Evolutionary conservation across 1,140 invertebrate species (phyloP).

Genomic region (Lasioglossum baleicum): DNA sequence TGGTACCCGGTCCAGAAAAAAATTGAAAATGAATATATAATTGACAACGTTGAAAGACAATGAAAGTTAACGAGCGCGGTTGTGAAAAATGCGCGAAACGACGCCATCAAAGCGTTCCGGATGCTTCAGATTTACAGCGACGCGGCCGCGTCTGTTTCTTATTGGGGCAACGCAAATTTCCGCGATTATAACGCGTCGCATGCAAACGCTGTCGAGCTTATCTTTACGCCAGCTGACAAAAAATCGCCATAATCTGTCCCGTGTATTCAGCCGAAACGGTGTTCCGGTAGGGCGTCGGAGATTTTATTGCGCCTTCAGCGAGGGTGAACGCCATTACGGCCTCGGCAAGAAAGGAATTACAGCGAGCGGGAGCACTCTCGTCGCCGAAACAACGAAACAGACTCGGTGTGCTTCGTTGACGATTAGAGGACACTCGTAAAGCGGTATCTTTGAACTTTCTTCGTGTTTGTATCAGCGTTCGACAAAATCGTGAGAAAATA

Average conservation of each 20-base stretch:
- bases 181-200: not conserved
- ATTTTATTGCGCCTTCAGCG: constrained; percentile 54
- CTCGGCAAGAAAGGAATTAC: constrained; percentile 36
- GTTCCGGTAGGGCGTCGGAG: constrained; percentile 9
- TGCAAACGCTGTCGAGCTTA: not conserved
- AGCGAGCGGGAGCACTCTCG: not conserved
- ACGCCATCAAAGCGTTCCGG: too few relatives aligned
- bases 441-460: constrained; percentile 5
- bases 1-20: too few relatives aligned
- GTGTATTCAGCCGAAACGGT: not conserved
- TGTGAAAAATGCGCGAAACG: too few relatives aligned
- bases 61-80: too few relatives aligned
- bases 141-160: too few relatives aligned
- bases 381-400: constrained; percentile 31
- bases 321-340: constrained; percentile 36
- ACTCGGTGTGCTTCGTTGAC: constrained; percentile 34
- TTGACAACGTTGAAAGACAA: not conserved
- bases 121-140: too few relatives aligned
- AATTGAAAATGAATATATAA: too few relatives aligned
- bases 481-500: not conserved
- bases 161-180: not conserved
- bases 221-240: constrained; percentile 1
- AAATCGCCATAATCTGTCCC: constrained; percentile 21
- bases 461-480: too few relatives aligned
- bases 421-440: constrained; percentile 64